Percentiles rank a stretch among this genome's conserved stretches.
phyloP scores from a whole-genome alignment of 2,888 invertebrate species.

The Trichogramma dendrolimi region DNA sequence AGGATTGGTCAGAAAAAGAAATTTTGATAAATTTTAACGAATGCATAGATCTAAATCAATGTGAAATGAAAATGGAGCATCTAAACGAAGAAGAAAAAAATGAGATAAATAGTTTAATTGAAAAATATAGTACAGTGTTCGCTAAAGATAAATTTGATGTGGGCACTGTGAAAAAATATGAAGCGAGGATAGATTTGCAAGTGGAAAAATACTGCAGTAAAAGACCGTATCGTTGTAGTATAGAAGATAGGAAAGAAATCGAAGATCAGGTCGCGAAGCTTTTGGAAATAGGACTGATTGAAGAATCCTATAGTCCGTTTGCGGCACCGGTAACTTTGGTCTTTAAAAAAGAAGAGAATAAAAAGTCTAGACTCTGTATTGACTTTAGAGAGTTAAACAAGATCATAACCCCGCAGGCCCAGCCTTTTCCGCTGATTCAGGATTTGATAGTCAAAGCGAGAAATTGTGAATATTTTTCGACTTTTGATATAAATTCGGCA shows the following conservation, averaged over 20 bases:
- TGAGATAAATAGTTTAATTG: slow-evolving; percentile 28
- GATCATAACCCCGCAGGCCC: slow-evolving; percentile 30
- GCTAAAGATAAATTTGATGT: slow-evolving; percentile 35
- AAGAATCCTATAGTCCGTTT: slow-evolving; percentile 34
- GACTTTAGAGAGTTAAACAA: slow-evolving; percentile 34
- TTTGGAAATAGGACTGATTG: slow-evolving; percentile 30
- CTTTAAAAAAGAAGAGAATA: slow-evolving; percentile 31
- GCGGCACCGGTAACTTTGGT: slow-evolving; percentile 30
- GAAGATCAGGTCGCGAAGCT: slow-evolving; percentile 32
- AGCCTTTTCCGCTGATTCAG: slow-evolving; percentile 33
- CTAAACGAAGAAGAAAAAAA: slow-evolving; percentile 7
- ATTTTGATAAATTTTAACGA: slow-evolving; percentile 27
- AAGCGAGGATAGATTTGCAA: slow-evolving; percentile 32
- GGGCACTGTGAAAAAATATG: slow-evolving; percentile 30
- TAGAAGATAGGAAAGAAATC: slow-evolving; percentile 32
- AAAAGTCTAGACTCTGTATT: slow-evolving; percentile 31
- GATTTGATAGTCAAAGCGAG: slow-evolving; percentile 29
- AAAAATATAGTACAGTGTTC: slow-evolving; percentile 31
- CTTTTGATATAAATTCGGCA: slow-evolving; percentile 34
- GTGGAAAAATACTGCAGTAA: slow-evolving; percentile 30
- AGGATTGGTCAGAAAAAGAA: not conserved
- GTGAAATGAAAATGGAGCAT: slow-evolving; percentile 20
- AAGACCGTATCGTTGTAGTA: slow-evolving; percentile 30
- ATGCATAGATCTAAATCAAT: slow-evolving; percentile 21
- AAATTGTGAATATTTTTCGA: slow-evolving; percentile 28